These are phyloP conservation scores for Parus major DNA, from an alignment of 2,113 vertebrate species.

Conservation along the genomic window DNA sequence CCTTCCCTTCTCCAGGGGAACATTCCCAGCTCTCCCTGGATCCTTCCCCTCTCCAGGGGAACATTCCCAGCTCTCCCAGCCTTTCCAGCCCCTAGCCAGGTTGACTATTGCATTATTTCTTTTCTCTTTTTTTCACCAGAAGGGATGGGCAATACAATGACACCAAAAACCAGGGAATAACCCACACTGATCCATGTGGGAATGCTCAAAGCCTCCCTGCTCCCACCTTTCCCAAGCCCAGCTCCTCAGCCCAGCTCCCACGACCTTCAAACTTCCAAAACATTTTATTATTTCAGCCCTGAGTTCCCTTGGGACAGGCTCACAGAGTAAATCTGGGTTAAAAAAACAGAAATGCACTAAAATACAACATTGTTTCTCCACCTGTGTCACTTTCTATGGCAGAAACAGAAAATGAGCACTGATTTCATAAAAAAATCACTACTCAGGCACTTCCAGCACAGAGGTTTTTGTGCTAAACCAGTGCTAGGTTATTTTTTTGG, in stretches of 20 bases:
- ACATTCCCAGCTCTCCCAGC: background rate
- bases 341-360: background rate
- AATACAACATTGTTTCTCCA: background rate
- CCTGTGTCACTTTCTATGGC: background rate
- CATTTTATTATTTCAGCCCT: background rate
- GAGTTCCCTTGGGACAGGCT: background rate
- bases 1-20: background rate
- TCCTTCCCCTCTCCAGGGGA: background rate
- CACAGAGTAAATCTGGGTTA: background rate
- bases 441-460: background rate
- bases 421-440: background rate
- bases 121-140: background rate
- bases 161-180: background rate
- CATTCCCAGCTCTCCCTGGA: background rate
- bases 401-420: background rate
- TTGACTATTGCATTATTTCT: too few relatives aligned
- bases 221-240: background rate
- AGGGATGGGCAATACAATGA: background rate
- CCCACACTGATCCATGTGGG: background rate
- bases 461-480: background rate
- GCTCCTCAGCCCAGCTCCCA: background rate
- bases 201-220: background rate
- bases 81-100: too few relatives aligned
- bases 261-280: background rate
- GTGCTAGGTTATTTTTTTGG: background rate